Base-by-base conservation (phyloP, 1,140 invertebrate species). In the Phthorimaea operculella region DNA sequence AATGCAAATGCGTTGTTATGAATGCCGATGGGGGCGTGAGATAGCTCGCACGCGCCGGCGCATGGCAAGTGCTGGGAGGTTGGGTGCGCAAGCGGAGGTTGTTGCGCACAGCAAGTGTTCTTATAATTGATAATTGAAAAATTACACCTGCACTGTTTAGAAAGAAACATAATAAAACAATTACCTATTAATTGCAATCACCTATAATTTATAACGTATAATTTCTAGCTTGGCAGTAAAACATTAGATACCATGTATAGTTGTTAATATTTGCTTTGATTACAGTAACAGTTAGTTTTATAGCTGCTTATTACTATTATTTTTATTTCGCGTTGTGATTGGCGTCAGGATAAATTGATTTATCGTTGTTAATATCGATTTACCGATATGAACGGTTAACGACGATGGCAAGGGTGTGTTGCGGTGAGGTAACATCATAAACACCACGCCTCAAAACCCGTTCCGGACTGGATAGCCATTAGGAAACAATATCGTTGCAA, bases 401-500 rank as follows among this genome's bases (percentile, higher is more conserved):
- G 36, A 39, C n/a, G 15, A 47, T 47, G 44, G 44, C 16, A 15
- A 47, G 16, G 44, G 16, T 17, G 15, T 47, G 11, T 47, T 47
- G 44, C 44, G 44, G 44, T 47, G 15, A 47, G 44, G 8, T 42
- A 42, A 42, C 39, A 14, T 1, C 14, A 8, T 14, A 8, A 3
- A 4, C 44, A 47, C 44, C 44, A 15, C 44, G 16, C 44, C 44
- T 47, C 8, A 42, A 55, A 59, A 57, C 55, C 50, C 52, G 57
- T 57, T 62, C 51, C 49, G 16, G 21, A 33, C 45, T 17, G 16
- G 21, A 33, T 34, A 18, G 33, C 47, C 39, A 54, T 53, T 58
- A 55, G 54, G 49, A 58, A 58, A 58, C 51, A 66, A 63, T 57
- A 63, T 57, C 55, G 58, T 66, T 66, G 59, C 62, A 64, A 66